Percentiles rank a stretch among this genome's conserved stretches.
phyloP scores from a whole-genome alignment of 2,797 vertebrate genomes.

The Darevskia mixta region DNA sequence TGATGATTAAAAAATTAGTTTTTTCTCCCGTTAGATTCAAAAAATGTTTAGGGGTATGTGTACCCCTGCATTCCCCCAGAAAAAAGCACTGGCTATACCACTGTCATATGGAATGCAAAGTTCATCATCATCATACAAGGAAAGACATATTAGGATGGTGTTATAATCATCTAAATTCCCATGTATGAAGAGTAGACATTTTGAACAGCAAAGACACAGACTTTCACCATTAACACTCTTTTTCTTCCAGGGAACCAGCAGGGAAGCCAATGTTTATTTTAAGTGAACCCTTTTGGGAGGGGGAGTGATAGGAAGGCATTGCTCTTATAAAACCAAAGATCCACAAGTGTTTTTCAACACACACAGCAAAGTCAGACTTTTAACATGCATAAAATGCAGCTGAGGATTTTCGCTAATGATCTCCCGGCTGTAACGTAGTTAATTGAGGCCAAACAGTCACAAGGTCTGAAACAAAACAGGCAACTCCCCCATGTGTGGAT shows the following conservation, averaged over 20 bases:
- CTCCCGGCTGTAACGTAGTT: slow-evolving; percentile 13
- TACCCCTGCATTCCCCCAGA: no score
- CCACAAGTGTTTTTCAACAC: slow-evolving; percentile 40
- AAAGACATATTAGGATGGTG: slow-evolving; percentile 35
- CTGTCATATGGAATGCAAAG: not conserved
- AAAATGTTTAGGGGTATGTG: no score
- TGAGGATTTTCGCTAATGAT: slow-evolving; percentile 25
- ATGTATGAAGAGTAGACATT: slow-evolving; percentile 16
- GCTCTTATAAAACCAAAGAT: slow-evolving; percentile 66
- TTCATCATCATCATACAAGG: not conserved
- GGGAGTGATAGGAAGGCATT: slow-evolving; percentile 42
- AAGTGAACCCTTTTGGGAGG: slow-evolving; percentile 29
- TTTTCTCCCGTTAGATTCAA: no score
- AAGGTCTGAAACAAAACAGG: slow-evolving; percentile 19
- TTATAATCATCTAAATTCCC: slow-evolving; percentile 16
- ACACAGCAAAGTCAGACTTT: slow-evolving; percentile 14
- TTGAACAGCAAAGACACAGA: slow-evolving; percentile 37
- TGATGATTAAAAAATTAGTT: no score
- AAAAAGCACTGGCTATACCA: no score
- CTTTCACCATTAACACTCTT: slow-evolving; percentile 31
- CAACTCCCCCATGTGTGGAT: slow-evolving; percentile 25
- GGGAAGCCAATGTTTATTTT: slow-evolving; percentile 58
- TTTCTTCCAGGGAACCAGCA: slow-evolving; percentile 53
- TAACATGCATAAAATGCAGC: slow-evolving; percentile 29
- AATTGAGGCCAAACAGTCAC: not conserved